Base-by-base conservation (phyloP, 2,888 invertebrate genomes). In the Drosophila mercatorum region DNA sequence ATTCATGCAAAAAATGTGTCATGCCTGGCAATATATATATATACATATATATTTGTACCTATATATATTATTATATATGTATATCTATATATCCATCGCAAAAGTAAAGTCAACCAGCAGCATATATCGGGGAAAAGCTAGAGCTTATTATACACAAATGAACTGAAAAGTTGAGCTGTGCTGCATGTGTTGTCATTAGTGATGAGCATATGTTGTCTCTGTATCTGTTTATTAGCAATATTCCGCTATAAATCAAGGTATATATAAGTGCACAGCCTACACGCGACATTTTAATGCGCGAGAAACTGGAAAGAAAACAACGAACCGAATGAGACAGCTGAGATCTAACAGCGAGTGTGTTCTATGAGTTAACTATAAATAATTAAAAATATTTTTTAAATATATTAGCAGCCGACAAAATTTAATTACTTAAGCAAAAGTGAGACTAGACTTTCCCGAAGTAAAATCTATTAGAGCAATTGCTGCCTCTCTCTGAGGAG, bases 1-100 rank as follows among this genome's bases (percentile, higher is more conserved):
- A 76, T 66, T 72, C 72, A 79, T 68, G 68, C 74, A 78, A 68
- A 80, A 86, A 80, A 82, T 83, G 83, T 83, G 83, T 83, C 83
- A 83, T 83, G 83, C 78, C 83, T 72, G 80, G 78, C 68, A 68
- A 81, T 55, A 67, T 56, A 62, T 58, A 41, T 53, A 38, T 7
- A 38, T 7, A 36, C 2, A 52, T 14, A 43, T 0, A 22, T 22
- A 36, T 52, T 22, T 22, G 22, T 52, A 38, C 38, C 8, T 36
- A 22, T 40, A 28, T 28, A 52, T 22, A 52, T 34, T 31, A 53
- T 34, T 52, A 55, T n/a, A 81, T 56, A 60, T 60, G 72, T 52
- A 66, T 28, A 28, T 28, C 22, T 22, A 22, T 22, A 22, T 22
- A 60, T 55, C 64, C 55, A 68, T 62, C 52, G 70, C 44, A 51